Percentiles rank a stretch among this genome's conserved stretches.
Evolutionary conservation across 2,113 vertebrate genomes (phyloP).

Genomic region (Dromiciops gliroides): DNA sequence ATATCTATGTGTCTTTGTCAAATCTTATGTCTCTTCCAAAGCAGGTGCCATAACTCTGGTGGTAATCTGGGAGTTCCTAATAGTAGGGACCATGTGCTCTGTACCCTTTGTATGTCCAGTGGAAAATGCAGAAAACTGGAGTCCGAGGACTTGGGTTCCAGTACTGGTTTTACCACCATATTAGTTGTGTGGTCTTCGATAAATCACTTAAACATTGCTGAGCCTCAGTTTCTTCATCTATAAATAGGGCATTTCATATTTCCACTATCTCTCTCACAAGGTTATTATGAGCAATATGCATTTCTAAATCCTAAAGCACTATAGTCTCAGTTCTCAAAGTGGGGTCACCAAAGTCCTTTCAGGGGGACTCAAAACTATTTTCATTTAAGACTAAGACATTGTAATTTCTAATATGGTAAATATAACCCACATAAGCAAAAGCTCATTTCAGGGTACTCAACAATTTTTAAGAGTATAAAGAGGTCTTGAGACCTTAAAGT

Average conservation of each 20-base stretch:
- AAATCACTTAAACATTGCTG: neutral
- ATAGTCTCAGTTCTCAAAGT: neutral
- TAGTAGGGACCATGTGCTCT: neutral
- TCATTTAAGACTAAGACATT: neutral
- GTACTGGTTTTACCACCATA: neutral
- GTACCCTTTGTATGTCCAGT: neutral
- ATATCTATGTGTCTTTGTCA: neutral
- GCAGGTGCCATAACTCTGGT: neutral
- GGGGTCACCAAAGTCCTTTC: neutral
- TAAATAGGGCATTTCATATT: neutral
- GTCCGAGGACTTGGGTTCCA: neutral
- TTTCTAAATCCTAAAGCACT: neutral
- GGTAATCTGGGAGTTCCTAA: neutral
- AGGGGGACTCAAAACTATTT: neutral
- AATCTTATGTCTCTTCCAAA: neutral
- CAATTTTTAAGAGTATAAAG: neutral
- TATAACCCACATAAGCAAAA: neutral
- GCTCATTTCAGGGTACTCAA: neutral
- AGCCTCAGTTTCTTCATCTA: neutral
- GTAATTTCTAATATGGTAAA: neutral
- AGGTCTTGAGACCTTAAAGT: neutral
- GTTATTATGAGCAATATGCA: neutral
- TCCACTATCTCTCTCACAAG: neutral
- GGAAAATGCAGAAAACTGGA: neutral
- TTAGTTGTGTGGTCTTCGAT: neutral